Conservation (phyloP, 1,140 invertebrate genomes). For the Eurosta solidaginis region DNA sequence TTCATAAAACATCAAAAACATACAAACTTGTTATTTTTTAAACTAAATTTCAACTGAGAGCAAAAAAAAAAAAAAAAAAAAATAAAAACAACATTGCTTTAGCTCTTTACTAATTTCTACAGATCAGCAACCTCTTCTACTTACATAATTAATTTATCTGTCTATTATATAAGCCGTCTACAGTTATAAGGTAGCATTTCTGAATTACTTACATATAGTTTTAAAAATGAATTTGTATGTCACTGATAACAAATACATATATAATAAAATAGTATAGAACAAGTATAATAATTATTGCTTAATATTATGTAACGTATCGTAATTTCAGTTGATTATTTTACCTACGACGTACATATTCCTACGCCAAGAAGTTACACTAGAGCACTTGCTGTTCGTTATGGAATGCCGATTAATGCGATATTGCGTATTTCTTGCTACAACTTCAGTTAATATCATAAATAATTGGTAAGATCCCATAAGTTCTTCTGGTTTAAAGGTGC, state of each 20-base stretch:
- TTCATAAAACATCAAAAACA: no score
- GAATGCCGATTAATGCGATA: no score
- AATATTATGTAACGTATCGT: neutral
- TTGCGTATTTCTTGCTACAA: no score
- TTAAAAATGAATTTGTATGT: conserved; percentile 10
- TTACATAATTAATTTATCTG: conserved; percentile 21
- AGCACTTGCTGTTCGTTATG: no score
- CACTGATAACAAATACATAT: conserved; percentile 4
- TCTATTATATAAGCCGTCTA: conserved; percentile 21
- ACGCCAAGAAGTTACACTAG: no score
- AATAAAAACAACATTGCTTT: neutral
- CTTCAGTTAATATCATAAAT: no score
- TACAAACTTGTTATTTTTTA: neutral
- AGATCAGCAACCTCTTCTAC: neutral
- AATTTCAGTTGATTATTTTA: no score
- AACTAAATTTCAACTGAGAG: neutral
- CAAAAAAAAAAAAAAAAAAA: neutral
- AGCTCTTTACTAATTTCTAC: neutral
- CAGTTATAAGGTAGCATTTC: conserved; percentile 25
- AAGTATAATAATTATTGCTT: neutral
- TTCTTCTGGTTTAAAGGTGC: no score
- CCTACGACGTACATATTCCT: no score
- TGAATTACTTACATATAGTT: conserved; percentile 26
- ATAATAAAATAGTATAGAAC: neutral
- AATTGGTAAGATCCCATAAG: no score